Evolutionary conservation across 2,888 invertebrate genomes (phyloP).

Genomic region (Heliconius cydno): DNA sequence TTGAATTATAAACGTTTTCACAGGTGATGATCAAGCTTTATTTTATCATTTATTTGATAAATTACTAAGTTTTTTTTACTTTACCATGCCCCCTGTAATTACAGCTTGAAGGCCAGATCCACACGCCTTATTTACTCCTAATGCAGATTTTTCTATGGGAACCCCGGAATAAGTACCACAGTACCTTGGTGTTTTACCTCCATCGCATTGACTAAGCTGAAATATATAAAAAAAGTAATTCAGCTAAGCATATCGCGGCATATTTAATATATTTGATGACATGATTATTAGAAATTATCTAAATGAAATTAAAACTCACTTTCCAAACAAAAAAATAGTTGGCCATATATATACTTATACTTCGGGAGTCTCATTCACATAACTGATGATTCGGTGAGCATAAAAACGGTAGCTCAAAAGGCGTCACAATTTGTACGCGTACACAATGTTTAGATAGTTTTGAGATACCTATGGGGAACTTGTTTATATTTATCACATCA

Average conservation of each 20-base stretch:
- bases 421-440: no score
- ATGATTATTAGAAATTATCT: neutral
- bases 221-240: conserved; percentile 49
- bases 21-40: no score
- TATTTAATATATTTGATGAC: neutral
- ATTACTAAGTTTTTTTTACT: conserved; percentile 30
- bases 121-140: conserved; percentile 95
- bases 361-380: no score
- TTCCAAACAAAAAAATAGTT: no score
- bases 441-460: neutral
- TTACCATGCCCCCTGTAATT: conserved; percentile 92
- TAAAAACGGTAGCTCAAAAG: no score
- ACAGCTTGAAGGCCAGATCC: conserved; percentile 98
- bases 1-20: no score
- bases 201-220: conserved; percentile 91
- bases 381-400: no score
- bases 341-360: no score
- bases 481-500: neutral
- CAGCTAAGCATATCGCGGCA: fast-evolving
- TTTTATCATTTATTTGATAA: no score
- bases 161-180: conserved; percentile 92
- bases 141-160: conserved; percentile 92
- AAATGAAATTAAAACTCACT: neutral
- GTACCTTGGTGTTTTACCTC: conserved; percentile 93
- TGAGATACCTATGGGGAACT: neutral